phyloP scores from a whole-genome alignment of 1,140 invertebrate genomes.

The Tetraneura akinire region DNA sequence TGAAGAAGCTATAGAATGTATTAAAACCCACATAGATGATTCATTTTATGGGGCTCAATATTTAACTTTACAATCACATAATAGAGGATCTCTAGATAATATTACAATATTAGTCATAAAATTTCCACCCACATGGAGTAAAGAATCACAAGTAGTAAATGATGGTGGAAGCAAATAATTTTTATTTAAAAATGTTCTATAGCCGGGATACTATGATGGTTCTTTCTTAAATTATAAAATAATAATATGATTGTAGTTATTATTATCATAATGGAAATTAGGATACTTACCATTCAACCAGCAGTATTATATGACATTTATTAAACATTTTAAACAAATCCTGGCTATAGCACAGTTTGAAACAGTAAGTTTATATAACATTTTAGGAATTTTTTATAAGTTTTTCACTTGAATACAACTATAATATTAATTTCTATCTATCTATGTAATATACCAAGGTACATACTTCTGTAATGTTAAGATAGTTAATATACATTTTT shows the following conservation, averaged over 20 bases:
- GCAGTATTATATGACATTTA: too few species aligned
- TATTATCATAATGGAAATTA: too few species aligned
- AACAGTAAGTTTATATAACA: background rate
- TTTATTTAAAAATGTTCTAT: too few species aligned
- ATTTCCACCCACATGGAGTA: constrained; percentile 60
- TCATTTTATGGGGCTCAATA: constrained; percentile 86
- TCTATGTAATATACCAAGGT: too few species aligned
- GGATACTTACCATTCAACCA: too few species aligned
- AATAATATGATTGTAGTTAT: too few species aligned
- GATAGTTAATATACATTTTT: too few species aligned
- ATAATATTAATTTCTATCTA: too few species aligned
- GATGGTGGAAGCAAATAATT: constrained; percentile 24
- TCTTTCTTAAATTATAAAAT: too few species aligned
- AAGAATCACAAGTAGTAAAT: constrained; percentile 32
- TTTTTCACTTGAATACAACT: background rate
- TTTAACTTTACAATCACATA: constrained; percentile 85
- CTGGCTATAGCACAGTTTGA: too few species aligned
- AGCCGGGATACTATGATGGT: too few species aligned
- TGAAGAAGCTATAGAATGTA: constrained; percentile 88
- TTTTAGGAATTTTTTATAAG: constrained; percentile 19
- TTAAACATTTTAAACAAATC: background rate
- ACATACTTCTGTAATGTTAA: too few species aligned
- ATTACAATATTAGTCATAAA: constrained; percentile 92
- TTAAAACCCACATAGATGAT: constrained; percentile 79
- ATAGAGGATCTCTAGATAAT: constrained; percentile 90